phyloP scores from a whole-genome alignment of 1,140 invertebrate genomes.

The Planococcus citri region DNA sequence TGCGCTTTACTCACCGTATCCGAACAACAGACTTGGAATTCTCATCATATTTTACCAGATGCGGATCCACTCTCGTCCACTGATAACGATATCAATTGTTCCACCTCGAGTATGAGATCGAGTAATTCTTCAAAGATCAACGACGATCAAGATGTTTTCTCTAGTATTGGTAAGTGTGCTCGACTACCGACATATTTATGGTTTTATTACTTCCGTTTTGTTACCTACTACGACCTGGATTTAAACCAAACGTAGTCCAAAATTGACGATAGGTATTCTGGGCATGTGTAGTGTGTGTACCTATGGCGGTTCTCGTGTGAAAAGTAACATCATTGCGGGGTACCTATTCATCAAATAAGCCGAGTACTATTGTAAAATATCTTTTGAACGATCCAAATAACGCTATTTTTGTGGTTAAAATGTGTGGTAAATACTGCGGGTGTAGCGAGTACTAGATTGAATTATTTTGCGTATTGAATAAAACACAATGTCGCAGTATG shows the following conservation, averaged over 20 bases:
- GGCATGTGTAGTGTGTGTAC: too few species aligned
- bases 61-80: slow-evolving; percentile 26
- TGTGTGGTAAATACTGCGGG: too few species aligned
- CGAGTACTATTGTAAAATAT: too few species aligned
- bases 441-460: too few species aligned
- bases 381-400: too few species aligned
- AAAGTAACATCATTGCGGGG: too few species aligned
- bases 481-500: too few species aligned
- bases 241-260: background rate
- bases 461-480: too few species aligned
- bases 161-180: slow-evolving; percentile 22
- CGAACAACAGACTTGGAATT: slow-evolving; percentile 30
- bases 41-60: slow-evolving; percentile 26
- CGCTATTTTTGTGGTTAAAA: too few species aligned
- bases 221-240: background rate
- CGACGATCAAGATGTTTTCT: slow-evolving; percentile 21
- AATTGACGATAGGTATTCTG: too few species aligned
- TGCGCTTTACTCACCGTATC: slow-evolving; percentile 13
- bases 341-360: too few species aligned
- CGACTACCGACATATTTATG: slow-evolving; percentile 24
- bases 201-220: slow-evolving; percentile 9
- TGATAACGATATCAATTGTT: slow-evolving; percentile 14
- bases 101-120: slow-evolving; percentile 5
- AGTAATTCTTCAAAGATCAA: slow-evolving; percentile 22
- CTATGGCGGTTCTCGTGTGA: too few species aligned